Conservation (phyloP, 2,797 vertebrate species). For the Mormyrops boulengeri region DNA sequence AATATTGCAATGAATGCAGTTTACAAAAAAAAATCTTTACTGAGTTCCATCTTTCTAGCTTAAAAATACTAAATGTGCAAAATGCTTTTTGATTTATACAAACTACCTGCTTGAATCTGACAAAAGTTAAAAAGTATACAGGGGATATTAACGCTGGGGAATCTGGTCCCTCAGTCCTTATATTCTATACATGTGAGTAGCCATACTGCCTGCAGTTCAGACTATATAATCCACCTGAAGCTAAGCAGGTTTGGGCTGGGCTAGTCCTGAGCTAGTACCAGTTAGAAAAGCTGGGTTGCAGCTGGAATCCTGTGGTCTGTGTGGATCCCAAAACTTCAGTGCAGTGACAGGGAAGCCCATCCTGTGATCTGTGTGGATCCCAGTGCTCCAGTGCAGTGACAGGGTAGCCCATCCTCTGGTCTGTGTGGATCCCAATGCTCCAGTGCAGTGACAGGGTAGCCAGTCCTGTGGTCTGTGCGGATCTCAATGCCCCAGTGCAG, state of each 20-base stretch:
- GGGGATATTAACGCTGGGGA: background rate
- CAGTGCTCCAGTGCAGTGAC: no score
- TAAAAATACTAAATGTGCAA: background rate
- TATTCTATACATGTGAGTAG: background rate
- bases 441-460: no score
- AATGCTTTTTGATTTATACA: background rate
- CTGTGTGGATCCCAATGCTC: background rate
- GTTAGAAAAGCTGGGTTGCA: background rate
- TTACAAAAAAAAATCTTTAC: background rate
- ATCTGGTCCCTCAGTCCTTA: background rate
- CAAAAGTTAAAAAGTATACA: background rate
- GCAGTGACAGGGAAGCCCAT: background rate
- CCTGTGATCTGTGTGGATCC: background rate
- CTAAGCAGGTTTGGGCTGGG: no score
- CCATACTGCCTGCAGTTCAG: no score
- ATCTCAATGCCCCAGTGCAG: no score
- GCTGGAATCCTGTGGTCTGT: background rate
- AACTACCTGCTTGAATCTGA: background rate
- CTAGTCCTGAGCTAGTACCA: no score
- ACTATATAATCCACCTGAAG: no score
- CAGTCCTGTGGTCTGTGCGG: no score
- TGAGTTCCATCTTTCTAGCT: background rate
- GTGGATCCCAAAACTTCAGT: background rate
- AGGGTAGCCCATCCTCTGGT: background rate
- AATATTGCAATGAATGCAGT: background rate